phyloP scores from a whole-genome alignment of 2,888 invertebrate species.

The Phyllotreta striolata region DNA sequence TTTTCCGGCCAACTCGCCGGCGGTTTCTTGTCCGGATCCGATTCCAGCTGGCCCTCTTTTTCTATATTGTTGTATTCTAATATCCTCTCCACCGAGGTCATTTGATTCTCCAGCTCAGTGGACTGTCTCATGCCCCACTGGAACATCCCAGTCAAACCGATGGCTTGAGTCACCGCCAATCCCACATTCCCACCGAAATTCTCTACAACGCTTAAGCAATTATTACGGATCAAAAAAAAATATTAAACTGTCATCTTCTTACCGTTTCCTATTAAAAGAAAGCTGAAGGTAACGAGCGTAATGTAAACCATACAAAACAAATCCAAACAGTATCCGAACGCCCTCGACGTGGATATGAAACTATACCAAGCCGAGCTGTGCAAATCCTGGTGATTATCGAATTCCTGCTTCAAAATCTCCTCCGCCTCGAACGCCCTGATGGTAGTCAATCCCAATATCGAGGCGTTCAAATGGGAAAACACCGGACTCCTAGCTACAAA shows the following conservation, averaged over 20 bases:
- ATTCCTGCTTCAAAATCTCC: slow-evolving; percentile 77
- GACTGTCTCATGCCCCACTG: slow-evolving; percentile 84
- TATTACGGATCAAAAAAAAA: slow-evolving; percentile 9
- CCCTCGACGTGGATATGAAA: slow-evolving; percentile 88
- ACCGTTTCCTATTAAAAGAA: slow-evolving; percentile 74
- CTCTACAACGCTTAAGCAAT: slow-evolving; percentile 23
- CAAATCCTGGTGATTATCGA: slow-evolving; percentile 82
- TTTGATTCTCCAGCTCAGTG: slow-evolving; percentile 71
- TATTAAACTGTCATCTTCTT: slow-evolving; percentile 41
- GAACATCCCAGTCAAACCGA: slow-evolving; percentile 67
- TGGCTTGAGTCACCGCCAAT: slow-evolving; percentile 59
- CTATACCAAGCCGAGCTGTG: slow-evolving; percentile 94
- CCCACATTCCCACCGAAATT: slow-evolving; percentile 59
- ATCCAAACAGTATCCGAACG: slow-evolving; percentile 94
- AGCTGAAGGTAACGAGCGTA: slow-evolving; percentile 83
- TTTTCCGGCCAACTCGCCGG: slow-evolving; percentile 76
- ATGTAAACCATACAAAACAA: slow-evolving; percentile 88
- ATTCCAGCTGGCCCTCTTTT: slow-evolving; percentile 54
- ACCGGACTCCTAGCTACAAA: slow-evolving; percentile 89
- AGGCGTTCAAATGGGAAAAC: slow-evolving; percentile 91
- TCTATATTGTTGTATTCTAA: slow-evolving; percentile 58
- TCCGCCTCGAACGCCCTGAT: slow-evolving; percentile 90
- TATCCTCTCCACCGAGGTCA: slow-evolving; percentile 91
- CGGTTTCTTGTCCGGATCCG: slow-evolving; percentile 71
- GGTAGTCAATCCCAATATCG: slow-evolving; percentile 88